phyloP scores from a whole-genome alignment of 2,113 vertebrate genomes.

The Zingel zingel region DNA sequence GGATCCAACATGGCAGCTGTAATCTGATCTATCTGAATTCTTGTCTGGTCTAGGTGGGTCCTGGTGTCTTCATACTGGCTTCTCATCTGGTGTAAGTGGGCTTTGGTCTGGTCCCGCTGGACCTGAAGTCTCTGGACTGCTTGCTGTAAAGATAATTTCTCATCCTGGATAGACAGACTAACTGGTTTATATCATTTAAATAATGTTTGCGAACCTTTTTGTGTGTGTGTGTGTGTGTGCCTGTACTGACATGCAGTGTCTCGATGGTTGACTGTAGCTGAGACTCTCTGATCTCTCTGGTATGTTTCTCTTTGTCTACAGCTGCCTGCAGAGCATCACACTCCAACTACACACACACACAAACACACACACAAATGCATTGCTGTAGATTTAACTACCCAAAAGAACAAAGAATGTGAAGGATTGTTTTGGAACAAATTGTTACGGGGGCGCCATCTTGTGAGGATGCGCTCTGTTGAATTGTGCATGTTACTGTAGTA shows the following conservation, averaged over 20 bases:
- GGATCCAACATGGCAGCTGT: conserved; percentile 77
- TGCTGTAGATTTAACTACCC: no score
- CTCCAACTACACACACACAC: conserved; percentile 27
- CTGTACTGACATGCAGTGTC: conserved; percentile 24
- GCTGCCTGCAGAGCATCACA: conserved; percentile 18
- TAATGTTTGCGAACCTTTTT: not conserved
- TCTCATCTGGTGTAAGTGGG: conserved; percentile 82
- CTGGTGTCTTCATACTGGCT: not conserved
- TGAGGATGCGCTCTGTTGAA: no score
- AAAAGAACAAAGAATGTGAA: no score
- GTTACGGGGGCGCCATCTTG: no score
- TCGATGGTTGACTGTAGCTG: conserved; percentile 10
- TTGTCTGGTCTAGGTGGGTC: conserved; percentile 68
- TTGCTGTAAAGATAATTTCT: conserved; percentile 4
- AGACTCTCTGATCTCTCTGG: conserved; percentile 10
- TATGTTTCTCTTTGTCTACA: conserved; percentile 30
- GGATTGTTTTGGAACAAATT: no score
- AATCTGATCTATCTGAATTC: conserved; percentile 71
- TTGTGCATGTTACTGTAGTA: no score
- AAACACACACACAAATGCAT: not conserved
- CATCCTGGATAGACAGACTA: conserved; percentile 34
- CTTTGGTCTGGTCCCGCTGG: conserved; percentile 82
- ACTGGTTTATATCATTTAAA: not conserved
- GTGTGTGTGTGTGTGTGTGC: conserved; percentile 5
- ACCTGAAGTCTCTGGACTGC: conserved; percentile 4